Evolutionary conservation across 2,113 vertebrate genomes (phyloP), one percentile per base, ranked within the genome.

Genomic region (Rhinopithecus roxellana): DNA sequence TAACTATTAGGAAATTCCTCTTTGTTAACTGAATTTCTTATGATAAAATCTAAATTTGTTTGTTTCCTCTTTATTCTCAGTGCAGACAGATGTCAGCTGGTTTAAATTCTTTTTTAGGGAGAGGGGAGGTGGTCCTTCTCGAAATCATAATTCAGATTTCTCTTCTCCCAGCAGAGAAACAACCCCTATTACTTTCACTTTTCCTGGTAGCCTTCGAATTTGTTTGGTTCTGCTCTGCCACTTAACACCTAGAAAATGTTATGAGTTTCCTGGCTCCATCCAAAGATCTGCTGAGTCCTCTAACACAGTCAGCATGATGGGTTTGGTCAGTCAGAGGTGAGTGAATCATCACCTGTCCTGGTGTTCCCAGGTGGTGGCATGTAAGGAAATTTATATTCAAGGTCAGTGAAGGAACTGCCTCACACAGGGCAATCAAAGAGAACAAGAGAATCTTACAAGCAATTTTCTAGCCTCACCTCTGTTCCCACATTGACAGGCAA

Each of bases 261-360:
- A 70, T 79, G 57, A 0, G 38, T 61, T 77, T 38, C 17, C 35
- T 75, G 67, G 45, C 75, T 96, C 40, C 22, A 30, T 35, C 25
- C 78, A 61, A 25, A 89, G 35, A 57, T 72, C 67, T 75, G 78
- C 79, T 55, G 74, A 64, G 50, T 77, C 43, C 45, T 84, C 69
- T 35, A 74, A 52, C 10, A 14, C 20, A 40, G 38, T 93, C 85
- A 93, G 82, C 86, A 70, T 12, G 50, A 10, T 43, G 18, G 45
- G 38, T 52, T 64, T 97, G 94, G 77, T 67, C 67, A 91, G n/a
- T 88, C 70, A 94, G 72, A 90, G 9, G 80, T 50, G 79, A 86
- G 6, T 91, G 93, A 97, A 23, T 96, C 87, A 96, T 43, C 55
- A 72, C 2, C 23, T 22, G 38, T 75, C 16, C 84, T 52, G n/a